Percentiles rank a stretch among this genome's conserved stretches.
phyloP scores from a whole-genome alignment of 2,888 invertebrate genomes.

The Geophilus truncorum region DNA sequence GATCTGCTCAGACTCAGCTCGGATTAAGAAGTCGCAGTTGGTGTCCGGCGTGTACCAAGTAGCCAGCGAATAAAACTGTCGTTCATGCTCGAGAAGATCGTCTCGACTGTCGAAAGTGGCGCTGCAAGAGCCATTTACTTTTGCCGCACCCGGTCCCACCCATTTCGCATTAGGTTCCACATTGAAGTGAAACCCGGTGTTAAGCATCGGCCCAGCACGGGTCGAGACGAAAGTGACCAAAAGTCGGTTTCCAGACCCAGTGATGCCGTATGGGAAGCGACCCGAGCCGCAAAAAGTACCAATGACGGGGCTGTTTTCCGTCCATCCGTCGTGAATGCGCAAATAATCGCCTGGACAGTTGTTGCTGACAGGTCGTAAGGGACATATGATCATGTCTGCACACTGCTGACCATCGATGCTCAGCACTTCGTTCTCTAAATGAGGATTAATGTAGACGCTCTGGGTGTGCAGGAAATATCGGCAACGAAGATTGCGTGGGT shows the following conservation, averaged over 20 bases:
- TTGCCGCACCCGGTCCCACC: constrained; percentile 57
- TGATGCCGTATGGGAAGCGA: constrained; percentile 88
- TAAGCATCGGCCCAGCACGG: constrained; percentile 62
- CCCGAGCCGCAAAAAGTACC: constrained; percentile 68
- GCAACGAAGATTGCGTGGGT: constrained; percentile 84
- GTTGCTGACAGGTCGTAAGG: constrained; percentile 83
- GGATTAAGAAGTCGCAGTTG: constrained; percentile 85
- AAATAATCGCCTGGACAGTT: constrained; percentile 85
- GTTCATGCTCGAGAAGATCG: constrained; percentile 33
- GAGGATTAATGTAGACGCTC: constrained; percentile 52
- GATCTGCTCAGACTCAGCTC: constrained; percentile 77
- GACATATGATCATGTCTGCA: constrained; percentile 91
- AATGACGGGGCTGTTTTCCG: constrained; percentile 77
- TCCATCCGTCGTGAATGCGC: constrained; percentile 81
- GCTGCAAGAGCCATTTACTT: constrained; percentile 34
- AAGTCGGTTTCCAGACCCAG: constrained; percentile 65
- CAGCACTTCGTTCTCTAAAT: constrained; percentile 88
- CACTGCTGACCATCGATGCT: constrained; percentile 89
- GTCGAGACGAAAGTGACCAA: constrained; percentile 44
- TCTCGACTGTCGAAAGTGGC: constrained; percentile 34
- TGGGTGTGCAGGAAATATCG: constrained; percentile 79
- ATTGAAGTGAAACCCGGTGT: constrained; percentile 91
- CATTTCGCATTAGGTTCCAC: constrained; percentile 56
- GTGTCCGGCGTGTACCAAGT: constrained; percentile 94
- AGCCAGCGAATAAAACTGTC: constrained; percentile 75